phyloP scores from a whole-genome alignment of 2,113 vertebrate species.

The Neotragus moschatus region DNA sequence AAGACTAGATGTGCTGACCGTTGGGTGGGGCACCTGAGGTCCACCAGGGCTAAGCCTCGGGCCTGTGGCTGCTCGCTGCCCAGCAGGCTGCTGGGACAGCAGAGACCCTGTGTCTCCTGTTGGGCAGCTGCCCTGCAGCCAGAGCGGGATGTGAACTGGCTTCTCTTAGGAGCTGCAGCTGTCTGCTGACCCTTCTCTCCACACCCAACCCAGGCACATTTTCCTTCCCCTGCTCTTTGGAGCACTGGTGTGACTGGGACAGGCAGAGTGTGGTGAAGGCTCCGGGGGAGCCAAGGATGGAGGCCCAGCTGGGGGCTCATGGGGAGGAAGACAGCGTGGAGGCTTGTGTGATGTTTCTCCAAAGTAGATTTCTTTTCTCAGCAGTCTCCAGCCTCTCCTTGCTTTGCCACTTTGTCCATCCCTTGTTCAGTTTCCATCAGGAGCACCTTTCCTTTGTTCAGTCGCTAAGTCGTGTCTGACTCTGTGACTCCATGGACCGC shows the following conservation, averaged over 20 bases:
- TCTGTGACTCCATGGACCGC: not conserved
- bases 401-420: not conserved
- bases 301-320: no score
- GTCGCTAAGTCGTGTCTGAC: not conserved
- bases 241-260: not conserved
- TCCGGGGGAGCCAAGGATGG: rapidly evolving
- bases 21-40: not conserved
- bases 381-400: not conserved
- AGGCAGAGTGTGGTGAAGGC: not conserved
- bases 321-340: rapidly evolving
- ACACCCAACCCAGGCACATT: not conserved
- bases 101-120: not conserved
- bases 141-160: not conserved
- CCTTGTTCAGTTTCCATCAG: not conserved
- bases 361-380: not conserved
- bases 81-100: not conserved
- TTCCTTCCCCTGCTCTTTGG: not conserved
- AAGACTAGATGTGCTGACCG: not conserved
- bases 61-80: not conserved
- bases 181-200: not conserved
- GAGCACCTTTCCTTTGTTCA: not conserved
- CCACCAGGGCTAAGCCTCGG: not conserved
- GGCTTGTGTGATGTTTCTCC: not conserved
- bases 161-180: not conserved
- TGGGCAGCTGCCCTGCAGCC: not conserved